phyloP scores from a whole-genome alignment of 2,888 invertebrate genomes.

The Apomyelois bistriatella region DNA sequence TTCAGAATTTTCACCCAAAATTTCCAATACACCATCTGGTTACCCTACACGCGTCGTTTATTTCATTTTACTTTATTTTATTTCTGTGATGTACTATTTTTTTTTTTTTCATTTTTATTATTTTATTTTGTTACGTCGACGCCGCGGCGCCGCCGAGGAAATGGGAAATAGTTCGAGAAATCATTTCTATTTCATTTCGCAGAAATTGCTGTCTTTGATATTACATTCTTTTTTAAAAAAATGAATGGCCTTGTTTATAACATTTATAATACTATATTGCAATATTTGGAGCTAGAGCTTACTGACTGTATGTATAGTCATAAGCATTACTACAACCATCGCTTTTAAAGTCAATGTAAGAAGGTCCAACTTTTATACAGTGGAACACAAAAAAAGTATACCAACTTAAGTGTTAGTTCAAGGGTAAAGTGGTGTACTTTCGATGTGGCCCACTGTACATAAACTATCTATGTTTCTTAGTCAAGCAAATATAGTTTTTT shows the following conservation, averaged over 20 bases:
- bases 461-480: no score
- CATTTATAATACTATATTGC: not conserved
- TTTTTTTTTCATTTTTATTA: slow-evolving; percentile 61
- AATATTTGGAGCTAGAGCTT: not conserved
- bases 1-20: not conserved
- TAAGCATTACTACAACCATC: no score
- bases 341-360: no score
- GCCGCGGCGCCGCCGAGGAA: not conserved
- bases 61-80: slow-evolving; percentile 74
- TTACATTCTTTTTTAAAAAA: not conserved
- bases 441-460: no score
- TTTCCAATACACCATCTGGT: not conserved
- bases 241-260: not conserved
- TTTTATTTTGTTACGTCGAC: slow-evolving; percentile 39
- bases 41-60: slow-evolving; percentile 46
- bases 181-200: slow-evolving; percentile 2
- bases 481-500: no score
- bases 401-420: no score
- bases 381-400: no score
- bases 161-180: not conserved
- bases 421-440: no score
- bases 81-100: slow-evolving; percentile 58
- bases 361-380: no score
- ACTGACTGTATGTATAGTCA: not conserved
- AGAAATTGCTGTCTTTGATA: not conserved